Evolutionary conservation across 2,888 invertebrate species (phyloP).

Genomic region (Gymnosoma rotundatum): DNA sequence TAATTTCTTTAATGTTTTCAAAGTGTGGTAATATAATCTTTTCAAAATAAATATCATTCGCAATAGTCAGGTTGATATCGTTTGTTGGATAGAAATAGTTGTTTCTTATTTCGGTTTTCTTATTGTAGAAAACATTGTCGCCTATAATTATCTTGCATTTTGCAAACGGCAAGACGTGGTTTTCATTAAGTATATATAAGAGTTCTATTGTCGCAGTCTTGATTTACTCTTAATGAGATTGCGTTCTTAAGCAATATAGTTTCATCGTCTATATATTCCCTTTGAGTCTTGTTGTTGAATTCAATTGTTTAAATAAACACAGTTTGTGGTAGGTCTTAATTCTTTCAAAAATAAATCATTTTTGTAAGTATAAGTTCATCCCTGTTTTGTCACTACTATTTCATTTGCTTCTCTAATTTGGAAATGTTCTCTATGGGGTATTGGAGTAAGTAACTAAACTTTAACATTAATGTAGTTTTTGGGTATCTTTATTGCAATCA

Average conservation of each 20-base stretch:
- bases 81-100: conserved; percentile 7
- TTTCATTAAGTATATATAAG: conserved; percentile 5
- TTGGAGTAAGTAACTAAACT: too few species aligned
- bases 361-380: not conserved
- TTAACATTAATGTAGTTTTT: too few species aligned
- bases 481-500: conserved; percentile 28
- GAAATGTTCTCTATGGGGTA: too few species aligned
- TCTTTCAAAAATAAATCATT: conserved; percentile 7
- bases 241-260: conserved; percentile 33
- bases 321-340: conserved; percentile 28
- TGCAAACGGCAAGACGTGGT: not conserved
- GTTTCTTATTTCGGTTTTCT: conserved; percentile 3
- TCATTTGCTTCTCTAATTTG: conserved; percentile 24
- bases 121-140: not conserved
- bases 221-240: not conserved
- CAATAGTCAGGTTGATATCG: conserved; percentile 10
- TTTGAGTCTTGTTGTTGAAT: conserved; percentile 9
- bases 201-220: conserved; percentile 19
- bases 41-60: not conserved
- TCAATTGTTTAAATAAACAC: conserved; percentile 13
- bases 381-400: conserved; percentile 14
- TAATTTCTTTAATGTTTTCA: too few species aligned
- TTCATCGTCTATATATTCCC: not conserved
- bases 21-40: too few species aligned
- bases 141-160: too few species aligned